Percentiles rank a stretch among this genome's conserved stretches.
These are phyloP conservation scores for Axinella damicornis DNA, from an alignment of 37 sponge, comb jelly and placozoan species.

Conservation along the genomic window DNA sequence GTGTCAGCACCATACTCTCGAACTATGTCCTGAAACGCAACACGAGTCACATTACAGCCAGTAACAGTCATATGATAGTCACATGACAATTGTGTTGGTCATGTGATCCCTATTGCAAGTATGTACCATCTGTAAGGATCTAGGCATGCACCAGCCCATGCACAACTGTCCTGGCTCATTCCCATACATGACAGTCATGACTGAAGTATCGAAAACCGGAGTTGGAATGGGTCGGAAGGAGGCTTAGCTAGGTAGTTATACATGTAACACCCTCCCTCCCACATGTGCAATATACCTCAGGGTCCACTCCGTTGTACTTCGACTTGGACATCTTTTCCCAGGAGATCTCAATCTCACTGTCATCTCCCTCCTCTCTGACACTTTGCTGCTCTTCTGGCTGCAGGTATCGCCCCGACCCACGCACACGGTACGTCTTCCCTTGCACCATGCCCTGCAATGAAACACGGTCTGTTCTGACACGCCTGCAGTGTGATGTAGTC, in stretches of 20 bases:
- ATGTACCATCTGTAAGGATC: no score
- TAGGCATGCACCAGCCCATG: no score
- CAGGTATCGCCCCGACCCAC: conserved; percentile 59
- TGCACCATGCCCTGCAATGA: conserved; percentile 82
- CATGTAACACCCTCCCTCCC: no score
- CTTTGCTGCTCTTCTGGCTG: conserved; percentile 52
- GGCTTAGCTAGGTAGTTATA: no score
- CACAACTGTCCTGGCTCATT: no score
- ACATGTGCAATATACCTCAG: conserved; percentile 2
- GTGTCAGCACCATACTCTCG: conserved; percentile 78
- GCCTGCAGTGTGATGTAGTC: no score
- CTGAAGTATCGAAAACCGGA: no score
- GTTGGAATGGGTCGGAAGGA: no score
- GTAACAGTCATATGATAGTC: neutral
- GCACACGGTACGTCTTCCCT: conserved; percentile 64
- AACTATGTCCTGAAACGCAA: conserved; percentile 70
- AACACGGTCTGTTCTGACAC: neutral
- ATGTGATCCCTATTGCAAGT: no score
- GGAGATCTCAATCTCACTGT: conserved; percentile 29
- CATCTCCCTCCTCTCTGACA: conserved; percentile 20
- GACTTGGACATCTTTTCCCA: conserved; percentile 98
- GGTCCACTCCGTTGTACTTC: conserved; percentile 90
- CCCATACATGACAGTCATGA: no score
- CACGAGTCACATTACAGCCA: no score
- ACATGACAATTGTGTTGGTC: neutral